Evolutionary conservation across 2,888 invertebrate genomes (phyloP), one percentile per base, ranked within the genome.

Genomic region (Chrysopilus asiliformis): DNA sequence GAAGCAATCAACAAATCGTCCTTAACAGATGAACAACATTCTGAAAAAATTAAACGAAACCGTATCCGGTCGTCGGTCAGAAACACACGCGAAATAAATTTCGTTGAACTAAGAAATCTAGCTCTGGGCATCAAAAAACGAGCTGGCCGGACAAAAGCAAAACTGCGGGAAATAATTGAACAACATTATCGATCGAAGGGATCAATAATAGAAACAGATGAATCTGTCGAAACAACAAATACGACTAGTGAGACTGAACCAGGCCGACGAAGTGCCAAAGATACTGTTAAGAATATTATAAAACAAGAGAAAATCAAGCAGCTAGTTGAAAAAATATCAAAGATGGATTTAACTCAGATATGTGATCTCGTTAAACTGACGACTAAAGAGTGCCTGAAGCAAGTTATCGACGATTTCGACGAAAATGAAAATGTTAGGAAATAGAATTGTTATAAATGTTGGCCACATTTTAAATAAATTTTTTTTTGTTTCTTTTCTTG

Each of bases 351-450:
- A 53, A 55, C 57, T 42, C 50, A 65, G 55, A 53, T 67, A 54
- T 53, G 64, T 57, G 53, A 68, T 60, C 43, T 67, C 57, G 49
- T 68, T 56, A 48, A 64, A 57, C 49, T 65, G 46, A 51, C 68
- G 50, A 60, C 68, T 46, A 49, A 70, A 58, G 55, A 68, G 58
- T 57, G 63, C 52, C 40, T 70, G 43, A 57, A 68, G 56, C 54
- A 62, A 55, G 54, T 61, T 47, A 53, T 68, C 53, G 52, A 70
- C 56, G 54, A 58, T 50, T 46, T 67, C 50, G 60, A 58, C 57
- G 49, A 62, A 43, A 50, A 47, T 40, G 53, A 51, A 12, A 41
- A 34, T 26, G n/a, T n/a, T n/a, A 26, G 4, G 22, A 16, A 22
- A 24, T 30, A 36, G 25, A n/a, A 8, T 24, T 36, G 29, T n/a